Evolutionary conservation across 2,888 invertebrate genomes (phyloP).

Genomic region (Anticlea derivata): DNA sequence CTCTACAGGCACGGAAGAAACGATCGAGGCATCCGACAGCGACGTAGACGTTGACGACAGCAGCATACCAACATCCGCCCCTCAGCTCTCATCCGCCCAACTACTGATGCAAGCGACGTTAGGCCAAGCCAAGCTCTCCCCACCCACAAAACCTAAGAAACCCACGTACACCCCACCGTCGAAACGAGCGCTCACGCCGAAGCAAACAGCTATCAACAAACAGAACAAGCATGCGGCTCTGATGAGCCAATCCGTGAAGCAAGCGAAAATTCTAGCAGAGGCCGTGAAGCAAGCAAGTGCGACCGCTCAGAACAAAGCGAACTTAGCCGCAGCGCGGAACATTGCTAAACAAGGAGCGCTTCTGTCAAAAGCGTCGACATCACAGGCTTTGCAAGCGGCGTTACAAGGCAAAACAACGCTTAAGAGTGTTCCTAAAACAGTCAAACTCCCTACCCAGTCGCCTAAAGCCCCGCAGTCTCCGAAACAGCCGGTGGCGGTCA

Average conservation of each 20-base stretch:
- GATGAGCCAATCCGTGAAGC: slow-evolving; percentile 60
- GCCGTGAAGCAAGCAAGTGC: slow-evolving; percentile 49
- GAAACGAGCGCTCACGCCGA: slow-evolving; percentile 38
- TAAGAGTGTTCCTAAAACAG: slow-evolving; percentile 22
- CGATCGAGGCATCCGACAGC: slow-evolving; percentile 68
- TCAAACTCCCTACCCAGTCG: slow-evolving; percentile 30
- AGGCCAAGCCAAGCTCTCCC: slow-evolving; percentile 35
- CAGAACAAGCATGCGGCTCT: slow-evolving; percentile 49
- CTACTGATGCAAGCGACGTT: slow-evolving; percentile 70
- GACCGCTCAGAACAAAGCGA: slow-evolving; percentile 39
- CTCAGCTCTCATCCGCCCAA: slow-evolving; percentile 68
- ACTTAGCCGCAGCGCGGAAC: slow-evolving; percentile 31
- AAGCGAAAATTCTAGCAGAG: slow-evolving; percentile 53
- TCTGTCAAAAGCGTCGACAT: slow-evolving; percentile 34
- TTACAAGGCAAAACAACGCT: slow-evolving; percentile 10
- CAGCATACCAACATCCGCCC: slow-evolving; percentile 41
- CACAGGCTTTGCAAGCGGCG: slow-evolving; percentile 20
- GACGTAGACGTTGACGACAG: slow-evolving; percentile 76
- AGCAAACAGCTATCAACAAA: slow-evolving; percentile 34
- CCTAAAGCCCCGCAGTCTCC: slow-evolving; percentile 31
- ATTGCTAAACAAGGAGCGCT: slow-evolving; percentile 36
- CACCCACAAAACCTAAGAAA: slow-evolving; percentile 35
- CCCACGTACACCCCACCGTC: slow-evolving; percentile 27
- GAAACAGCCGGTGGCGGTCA: slow-evolving; percentile 23
- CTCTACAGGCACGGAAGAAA: slow-evolving; percentile 57